phyloP scores from a whole-genome alignment of 2,888 invertebrate genomes.

The Apotomis turbidana region DNA sequence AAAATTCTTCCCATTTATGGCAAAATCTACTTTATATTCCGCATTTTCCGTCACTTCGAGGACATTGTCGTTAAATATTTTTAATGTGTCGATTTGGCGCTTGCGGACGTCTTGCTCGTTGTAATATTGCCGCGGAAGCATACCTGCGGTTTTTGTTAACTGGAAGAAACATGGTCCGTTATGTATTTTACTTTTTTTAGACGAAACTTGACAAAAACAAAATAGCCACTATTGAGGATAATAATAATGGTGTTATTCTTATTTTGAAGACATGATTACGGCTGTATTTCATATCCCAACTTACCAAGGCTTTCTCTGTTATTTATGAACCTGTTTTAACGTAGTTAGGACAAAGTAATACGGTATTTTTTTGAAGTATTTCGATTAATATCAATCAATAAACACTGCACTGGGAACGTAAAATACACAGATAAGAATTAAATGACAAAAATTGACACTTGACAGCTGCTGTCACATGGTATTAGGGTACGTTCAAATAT shows the following conservation, averaged over 20 bases:
- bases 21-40: conserved; percentile 89
- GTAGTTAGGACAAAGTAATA: not conserved
- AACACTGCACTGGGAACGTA: conserved; percentile 6
- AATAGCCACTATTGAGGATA: not conserved
- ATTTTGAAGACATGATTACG: not conserved
- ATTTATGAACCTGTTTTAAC: not conserved
- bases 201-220: not conserved
- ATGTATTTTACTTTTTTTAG: not conserved
- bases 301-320: not conserved
- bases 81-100: conserved; percentile 91
- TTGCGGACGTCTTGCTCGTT: conserved; percentile 84
- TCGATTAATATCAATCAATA: conserved; percentile 11
- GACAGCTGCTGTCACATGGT: not conserved
- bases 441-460: not conserved
- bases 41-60: conserved; percentile 87
- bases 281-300: not conserved
- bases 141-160: conserved; percentile 49
- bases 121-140: conserved; percentile 83
- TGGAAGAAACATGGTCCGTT: conserved; percentile 20
- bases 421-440: conserved; percentile 1
- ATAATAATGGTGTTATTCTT: not conserved
- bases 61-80: conserved; percentile 93
- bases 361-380: not conserved
- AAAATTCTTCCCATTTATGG: conserved; percentile 86
- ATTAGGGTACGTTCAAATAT: not conserved